These are phyloP conservation scores for Cyprichromis sp. DNA, from an alignment of 2,113 vertebrate genomes.

Conservation along the genomic window DNA sequence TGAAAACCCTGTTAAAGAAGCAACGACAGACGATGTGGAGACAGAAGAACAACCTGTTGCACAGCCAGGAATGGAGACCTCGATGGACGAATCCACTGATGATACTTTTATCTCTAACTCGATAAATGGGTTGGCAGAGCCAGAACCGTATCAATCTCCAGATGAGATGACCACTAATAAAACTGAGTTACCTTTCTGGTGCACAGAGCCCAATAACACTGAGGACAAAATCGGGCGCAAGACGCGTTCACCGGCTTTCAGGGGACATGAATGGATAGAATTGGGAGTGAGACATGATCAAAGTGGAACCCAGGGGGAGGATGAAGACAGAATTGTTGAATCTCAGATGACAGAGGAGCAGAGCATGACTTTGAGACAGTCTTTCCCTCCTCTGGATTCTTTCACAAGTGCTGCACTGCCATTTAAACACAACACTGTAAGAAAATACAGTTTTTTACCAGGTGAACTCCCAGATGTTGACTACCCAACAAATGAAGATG, in stretches of 20 bases:
- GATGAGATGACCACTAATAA: neutral
- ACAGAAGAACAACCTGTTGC: neutral
- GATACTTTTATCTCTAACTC: neutral
- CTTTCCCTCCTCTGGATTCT: neutral
- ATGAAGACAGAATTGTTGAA: neutral
- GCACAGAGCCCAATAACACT: neutral
- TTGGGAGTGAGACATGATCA: neutral
- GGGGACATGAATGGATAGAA: constrained; percentile 29
- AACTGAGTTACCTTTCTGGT: neutral
- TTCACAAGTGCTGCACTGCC: neutral
- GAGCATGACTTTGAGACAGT: constrained; percentile 6
- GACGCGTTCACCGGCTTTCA: neutral
- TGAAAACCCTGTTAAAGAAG: neutral
- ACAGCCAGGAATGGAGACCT: neutral
- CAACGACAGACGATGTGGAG: neutral
- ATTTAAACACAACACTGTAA: neutral
- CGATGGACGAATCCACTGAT: neutral
- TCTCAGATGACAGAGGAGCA: neutral
- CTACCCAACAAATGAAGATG: constrained; percentile 27
- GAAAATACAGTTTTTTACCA: neutral
- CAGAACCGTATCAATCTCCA: neutral
- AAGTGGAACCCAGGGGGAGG: neutral
- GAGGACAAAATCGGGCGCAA: neutral
- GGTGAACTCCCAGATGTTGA: constrained; percentile 47
- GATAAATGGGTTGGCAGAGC: constrained; percentile 15